A percentile compares a stretch with the other conserved stretches of the same genome.
These are phyloP conservation scores for Alligator mississippiensis DNA, from an alignment of 2,113 vertebrate species.

Conservation along the genomic window DNA sequence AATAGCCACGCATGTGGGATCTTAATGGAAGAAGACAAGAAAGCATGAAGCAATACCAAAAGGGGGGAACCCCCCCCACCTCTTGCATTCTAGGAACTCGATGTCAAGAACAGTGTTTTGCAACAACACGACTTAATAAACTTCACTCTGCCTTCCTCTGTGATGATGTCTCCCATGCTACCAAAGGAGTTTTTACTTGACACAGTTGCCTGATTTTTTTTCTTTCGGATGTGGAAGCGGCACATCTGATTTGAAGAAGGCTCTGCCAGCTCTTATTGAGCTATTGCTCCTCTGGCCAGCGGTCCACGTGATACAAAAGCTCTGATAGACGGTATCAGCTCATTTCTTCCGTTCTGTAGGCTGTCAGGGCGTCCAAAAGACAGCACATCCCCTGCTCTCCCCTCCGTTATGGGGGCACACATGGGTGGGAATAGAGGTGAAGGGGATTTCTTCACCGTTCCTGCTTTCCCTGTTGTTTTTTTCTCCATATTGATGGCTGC, in stretches of 20 bases:
- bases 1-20: slow-evolving; percentile 51
- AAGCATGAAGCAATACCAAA: slow-evolving; percentile 31
- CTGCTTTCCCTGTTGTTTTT: background rate
- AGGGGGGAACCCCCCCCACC: background rate
- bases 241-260: background rate
- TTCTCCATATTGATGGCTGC: slow-evolving; percentile 19
- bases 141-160: background rate
- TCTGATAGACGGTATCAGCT: background rate
- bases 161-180: background rate
- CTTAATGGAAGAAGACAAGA: slow-evolving; percentile 60
- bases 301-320: accelerated
- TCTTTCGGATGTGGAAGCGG: background rate
- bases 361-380: background rate
- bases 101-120: slow-evolving; percentile 14
- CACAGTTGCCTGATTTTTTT: accelerated
- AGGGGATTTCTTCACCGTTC: background rate
- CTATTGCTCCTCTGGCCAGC: accelerated
- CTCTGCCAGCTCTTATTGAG: accelerated
- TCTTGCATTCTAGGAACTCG: background rate
- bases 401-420: background rate
- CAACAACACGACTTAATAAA: slow-evolving; percentile 19
- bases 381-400: background rate
- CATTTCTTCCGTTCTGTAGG: background rate
- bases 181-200: background rate
- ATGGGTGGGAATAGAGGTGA: background rate